Evolutionary conservation across 2,888 invertebrate genomes (phyloP).

Genomic region (Drosophila neotestacea): DNA sequence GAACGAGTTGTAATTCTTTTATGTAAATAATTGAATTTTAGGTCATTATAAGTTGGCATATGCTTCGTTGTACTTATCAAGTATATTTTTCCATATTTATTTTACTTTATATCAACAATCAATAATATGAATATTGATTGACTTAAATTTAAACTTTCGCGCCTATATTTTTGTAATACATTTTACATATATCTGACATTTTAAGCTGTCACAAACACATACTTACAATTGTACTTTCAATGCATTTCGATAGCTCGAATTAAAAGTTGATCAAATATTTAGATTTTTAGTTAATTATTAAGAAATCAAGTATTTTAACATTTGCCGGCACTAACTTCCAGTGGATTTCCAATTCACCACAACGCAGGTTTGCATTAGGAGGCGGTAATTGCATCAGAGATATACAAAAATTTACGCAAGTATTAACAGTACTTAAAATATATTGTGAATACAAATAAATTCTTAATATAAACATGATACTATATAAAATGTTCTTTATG

Average conservation of each 20-base stretch:
- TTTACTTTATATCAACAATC: not conserved
- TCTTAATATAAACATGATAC: not conserved
- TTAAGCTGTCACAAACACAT: not conserved
- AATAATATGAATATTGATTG: not conserved
- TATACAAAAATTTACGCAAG: not conserved
- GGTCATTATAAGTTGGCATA: not conserved
- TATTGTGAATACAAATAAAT: not conserved
- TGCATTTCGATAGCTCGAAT: not conserved
- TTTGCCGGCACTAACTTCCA: constrained; percentile 48
- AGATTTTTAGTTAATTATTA: not conserved
- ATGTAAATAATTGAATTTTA: not conserved
- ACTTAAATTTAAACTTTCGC: constrained; percentile 39
- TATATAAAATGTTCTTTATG: too few species aligned
- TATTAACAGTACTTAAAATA: not conserved
- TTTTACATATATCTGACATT: not conserved
- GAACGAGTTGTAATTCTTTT: constrained; percentile 4
- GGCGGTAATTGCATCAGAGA: not conserved
- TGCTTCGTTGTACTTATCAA: not conserved
- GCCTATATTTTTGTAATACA: constrained; percentile 18
- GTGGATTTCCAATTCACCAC: constrained; percentile 57
- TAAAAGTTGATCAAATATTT: not conserved
- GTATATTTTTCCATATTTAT: too few species aligned
- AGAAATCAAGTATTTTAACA: constrained; percentile 10
- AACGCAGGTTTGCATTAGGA: constrained; percentile 36
- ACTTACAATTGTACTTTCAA: not conserved